Evolutionary conservation across 2,113 vertebrate genomes (phyloP), one percentile per base, ranked within the genome.

Genomic region (Indri indri): DNA sequence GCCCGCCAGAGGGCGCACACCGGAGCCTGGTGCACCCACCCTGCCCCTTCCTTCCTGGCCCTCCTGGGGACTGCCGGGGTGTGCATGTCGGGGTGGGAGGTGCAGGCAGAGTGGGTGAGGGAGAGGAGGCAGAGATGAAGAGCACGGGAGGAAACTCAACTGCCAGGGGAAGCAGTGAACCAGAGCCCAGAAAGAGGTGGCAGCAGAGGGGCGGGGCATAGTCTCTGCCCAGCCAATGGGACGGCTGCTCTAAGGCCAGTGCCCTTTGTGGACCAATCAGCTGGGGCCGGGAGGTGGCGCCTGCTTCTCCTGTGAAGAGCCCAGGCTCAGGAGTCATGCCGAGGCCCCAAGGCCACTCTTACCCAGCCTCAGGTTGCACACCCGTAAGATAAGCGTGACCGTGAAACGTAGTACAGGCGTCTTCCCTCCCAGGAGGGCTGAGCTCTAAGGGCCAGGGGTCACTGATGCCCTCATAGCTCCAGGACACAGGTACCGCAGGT

Each of bases 401-500:
- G 9, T 8, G 27, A 87, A 66, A 8, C 25, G 2, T 5, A 1
- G 20, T 57, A 12, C 16, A 30, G 5, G 6, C 10, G 13, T 40
- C 30, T 32, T 18, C 18, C 7, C 34, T 20, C n/a, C 10, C 18
- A 1, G 30, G 47, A 34, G 63, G 40, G 80, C 22, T 27, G 30
- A 59, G 57, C 59, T 8, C 54, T 22, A 22, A 22, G 54, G 54
- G 6, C 54, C 54, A 57, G 54, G 54, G 54, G 18, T 57, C 74
- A 17, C 5, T 7, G 27, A 32, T 1, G 27, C 5, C 20, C 42
- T 5, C 22, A 6, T 10, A 6, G 7, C 23, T n/a, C n/a, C 32
- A 6, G 0, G 22, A 10, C 34, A 40, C 17, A 23, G 45, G 90
- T 0, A 1, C 1, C 0, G 8, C 37, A 2, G 23, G n/a, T 37